Evolutionary conservation across 1,140 invertebrate genomes (phyloP).

Genomic region (Ooceraea biroi): DNA sequence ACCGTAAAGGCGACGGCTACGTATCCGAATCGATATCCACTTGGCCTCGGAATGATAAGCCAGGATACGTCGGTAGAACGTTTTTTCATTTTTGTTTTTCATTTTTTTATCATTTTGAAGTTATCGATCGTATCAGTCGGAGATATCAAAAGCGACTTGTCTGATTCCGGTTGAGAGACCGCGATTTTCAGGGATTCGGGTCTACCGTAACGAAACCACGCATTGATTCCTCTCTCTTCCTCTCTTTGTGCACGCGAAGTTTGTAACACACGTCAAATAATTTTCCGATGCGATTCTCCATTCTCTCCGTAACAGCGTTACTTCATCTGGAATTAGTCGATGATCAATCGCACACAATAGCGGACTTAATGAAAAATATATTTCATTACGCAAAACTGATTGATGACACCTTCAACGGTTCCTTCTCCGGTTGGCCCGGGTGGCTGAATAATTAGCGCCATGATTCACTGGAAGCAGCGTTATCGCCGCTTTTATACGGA

Average conservation of each 20-base stretch:
- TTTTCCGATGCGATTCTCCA: too few species aligned
- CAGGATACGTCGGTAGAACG: neutral
- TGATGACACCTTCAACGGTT: too few species aligned
- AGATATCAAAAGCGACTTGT: slow-evolving; percentile 5
- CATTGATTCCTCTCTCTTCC: neutral
- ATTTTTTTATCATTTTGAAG: slow-evolving; percentile 9
- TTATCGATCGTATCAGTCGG: neutral
- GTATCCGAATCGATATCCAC: slow-evolving; percentile 54
- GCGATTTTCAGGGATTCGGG: neutral
- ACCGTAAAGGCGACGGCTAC: slow-evolving; percentile 23
- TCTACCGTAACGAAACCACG: slow-evolving; percentile 4
- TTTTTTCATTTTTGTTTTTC: neutral
- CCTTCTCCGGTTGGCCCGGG: too few species aligned
- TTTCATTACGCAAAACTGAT: too few species aligned
- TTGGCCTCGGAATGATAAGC: slow-evolving; percentile 23
- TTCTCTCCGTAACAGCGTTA: too few species aligned
- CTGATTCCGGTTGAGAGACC: neutral
- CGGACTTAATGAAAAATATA: too few species aligned
- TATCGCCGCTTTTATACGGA: neutral
- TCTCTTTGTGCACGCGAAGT: neutral
- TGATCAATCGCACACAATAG: too few species aligned
- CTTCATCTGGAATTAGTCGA: too few species aligned
- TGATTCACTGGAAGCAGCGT: neutral
- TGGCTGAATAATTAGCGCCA: neutral
- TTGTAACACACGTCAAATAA: too few species aligned